Conservation (phyloP, 1,140 invertebrate species). For the Chymomyza costata region DNA sequence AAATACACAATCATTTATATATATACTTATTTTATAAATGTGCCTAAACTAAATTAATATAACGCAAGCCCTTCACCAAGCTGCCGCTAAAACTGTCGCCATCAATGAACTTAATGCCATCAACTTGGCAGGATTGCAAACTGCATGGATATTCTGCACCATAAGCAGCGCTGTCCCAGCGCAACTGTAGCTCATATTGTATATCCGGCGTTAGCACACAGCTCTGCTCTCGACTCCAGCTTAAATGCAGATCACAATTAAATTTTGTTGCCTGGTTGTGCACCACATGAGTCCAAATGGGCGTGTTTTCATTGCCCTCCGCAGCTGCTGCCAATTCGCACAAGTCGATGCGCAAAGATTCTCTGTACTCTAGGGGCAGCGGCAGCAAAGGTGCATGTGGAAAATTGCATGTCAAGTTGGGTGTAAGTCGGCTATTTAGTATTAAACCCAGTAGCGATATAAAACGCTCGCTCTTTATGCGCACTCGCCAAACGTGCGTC, state of each 20-base stretch:
- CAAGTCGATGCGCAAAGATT: constrained; percentile 55
- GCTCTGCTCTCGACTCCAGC: constrained; percentile 46
- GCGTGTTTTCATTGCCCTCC: constrained; percentile 1
- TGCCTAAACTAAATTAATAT: constrained; percentile 55
- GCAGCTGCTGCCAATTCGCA: constrained; percentile 32
- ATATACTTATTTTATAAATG: constrained; percentile 14
- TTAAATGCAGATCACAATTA: constrained; percentile 67
- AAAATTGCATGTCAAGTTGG: constrained; percentile 34
- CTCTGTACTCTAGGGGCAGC: constrained; percentile 47
- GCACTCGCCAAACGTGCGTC: constrained; percentile 39
- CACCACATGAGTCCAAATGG: constrained; percentile 53
- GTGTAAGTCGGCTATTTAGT: constrained; percentile 60
- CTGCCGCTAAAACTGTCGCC: constrained; percentile 55
- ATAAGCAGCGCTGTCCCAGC: constrained; percentile 51
- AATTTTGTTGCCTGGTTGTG: constrained; percentile 59
- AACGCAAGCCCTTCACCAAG: constrained; percentile 64
- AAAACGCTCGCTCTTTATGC: constrained; percentile 55
- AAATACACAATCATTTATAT: constrained; percentile 47
- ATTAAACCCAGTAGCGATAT: constrained; percentile 60
- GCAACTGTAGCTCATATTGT: constrained; percentile 50
- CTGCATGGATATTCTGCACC: constrained; percentile 72
- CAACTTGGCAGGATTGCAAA: constrained; percentile 49
- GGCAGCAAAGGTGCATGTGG: constrained; percentile 19
- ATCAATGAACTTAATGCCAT: constrained; percentile 61
- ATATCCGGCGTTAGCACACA: constrained; percentile 63